phyloP scores from a whole-genome alignment of 2,113 vertebrate species.

The Polypterus bichir region DNA sequence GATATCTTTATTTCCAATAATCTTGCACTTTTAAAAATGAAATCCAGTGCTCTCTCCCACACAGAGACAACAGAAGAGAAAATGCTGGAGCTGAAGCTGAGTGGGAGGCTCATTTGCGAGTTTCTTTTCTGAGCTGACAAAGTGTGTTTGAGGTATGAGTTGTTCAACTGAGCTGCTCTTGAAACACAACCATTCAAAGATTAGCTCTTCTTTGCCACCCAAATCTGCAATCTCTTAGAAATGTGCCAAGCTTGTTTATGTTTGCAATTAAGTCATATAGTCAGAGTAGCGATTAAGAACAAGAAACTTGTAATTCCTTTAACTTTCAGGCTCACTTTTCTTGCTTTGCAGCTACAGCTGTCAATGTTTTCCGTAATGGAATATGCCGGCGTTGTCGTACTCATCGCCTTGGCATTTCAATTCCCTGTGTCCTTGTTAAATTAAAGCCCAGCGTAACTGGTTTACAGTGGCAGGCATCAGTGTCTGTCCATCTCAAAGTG shows the following conservation, averaged over 20 bases:
- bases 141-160: no score
- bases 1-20: no score
- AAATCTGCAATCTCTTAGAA: no score
- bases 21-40: no score
- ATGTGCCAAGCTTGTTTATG: not conserved
- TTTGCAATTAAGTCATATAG: not conserved
- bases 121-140: no score
- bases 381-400: not conserved
- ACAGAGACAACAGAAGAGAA: no score
- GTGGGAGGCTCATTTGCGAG: no score
- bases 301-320: not conserved
- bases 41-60: no score
- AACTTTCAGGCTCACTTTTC: not conserved
- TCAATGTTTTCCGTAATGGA: not conserved
- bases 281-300: not conserved
- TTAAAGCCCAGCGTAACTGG: slow-evolving; percentile 24
- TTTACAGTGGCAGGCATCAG: slow-evolving; percentile 26
- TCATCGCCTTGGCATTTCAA: slow-evolving; percentile 15
- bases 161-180: no score
- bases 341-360: not conserved
- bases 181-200: no score
- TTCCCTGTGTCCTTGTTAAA: slow-evolving; percentile 19
- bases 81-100: no score
- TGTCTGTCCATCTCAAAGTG: slow-evolving; percentile 22
- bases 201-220: no score